Evolutionary conservation across 2,888 invertebrate species (phyloP).

Genomic region (Drepana falcataria): DNA sequence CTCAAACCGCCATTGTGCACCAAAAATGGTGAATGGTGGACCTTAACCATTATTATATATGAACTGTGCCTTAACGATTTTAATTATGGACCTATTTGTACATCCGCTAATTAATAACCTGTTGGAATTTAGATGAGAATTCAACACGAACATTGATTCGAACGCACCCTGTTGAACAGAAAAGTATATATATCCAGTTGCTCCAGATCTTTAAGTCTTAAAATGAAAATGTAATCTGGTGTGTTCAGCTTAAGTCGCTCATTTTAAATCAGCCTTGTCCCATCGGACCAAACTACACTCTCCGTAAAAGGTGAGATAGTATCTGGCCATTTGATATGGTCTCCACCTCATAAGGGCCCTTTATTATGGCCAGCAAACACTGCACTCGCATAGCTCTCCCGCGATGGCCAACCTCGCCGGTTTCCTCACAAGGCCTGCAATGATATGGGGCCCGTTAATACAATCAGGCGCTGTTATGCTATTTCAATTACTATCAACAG

Average conservation of each 20-base stretch:
- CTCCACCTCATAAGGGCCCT: constrained; percentile 37
- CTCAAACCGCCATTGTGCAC: background rate
- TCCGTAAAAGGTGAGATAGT: constrained; percentile 32
- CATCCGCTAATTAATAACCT: no score
- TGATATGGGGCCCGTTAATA: constrained; percentile 41
- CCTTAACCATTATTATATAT: background rate
- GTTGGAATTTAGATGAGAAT: no score
- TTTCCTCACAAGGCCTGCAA: constrained; percentile 49
- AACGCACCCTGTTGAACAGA: no score
- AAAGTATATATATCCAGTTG: no score
- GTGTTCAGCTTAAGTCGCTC: background rate
- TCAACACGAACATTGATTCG: no score
- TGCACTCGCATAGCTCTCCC: constrained; percentile 33
- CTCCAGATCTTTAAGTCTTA: background rate
- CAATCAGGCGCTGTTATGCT: constrained; percentile 34
- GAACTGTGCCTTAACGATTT: no score
- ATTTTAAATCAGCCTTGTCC: constrained; percentile 21
- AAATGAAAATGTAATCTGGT: background rate
- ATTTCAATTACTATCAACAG: constrained; percentile 20
- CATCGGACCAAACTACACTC: constrained; percentile 11
- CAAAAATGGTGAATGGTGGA: background rate
- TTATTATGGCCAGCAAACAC: constrained; percentile 27
- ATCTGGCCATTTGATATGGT: constrained; percentile 40
- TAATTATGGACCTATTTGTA: no score
- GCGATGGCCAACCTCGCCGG: constrained; percentile 35